Evolutionary conservation across 2,888 invertebrate species (phyloP).

Genomic region (Diachrysia chrysitis): DNA sequence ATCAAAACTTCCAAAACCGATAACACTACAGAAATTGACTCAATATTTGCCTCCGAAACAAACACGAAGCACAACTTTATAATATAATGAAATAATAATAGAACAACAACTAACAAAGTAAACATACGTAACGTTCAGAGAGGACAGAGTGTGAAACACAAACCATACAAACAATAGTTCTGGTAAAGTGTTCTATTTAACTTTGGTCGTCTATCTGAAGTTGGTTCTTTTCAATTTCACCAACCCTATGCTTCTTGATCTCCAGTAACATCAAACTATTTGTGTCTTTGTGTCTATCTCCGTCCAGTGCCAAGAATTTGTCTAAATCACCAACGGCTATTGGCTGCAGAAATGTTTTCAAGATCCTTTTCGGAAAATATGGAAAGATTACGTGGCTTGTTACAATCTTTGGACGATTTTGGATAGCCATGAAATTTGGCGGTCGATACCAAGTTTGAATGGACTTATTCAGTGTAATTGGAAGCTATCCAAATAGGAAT

Average conservation of each 20-base stretch:
- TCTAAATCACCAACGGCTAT: constrained; percentile 40
- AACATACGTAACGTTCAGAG: constrained; percentile 27
- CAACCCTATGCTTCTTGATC: constrained; percentile 22
- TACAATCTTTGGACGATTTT: constrained; percentile 34
- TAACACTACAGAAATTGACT: constrained; percentile 39
- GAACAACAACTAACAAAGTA: constrained; percentile 40
- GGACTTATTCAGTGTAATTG: constrained; percentile 51
- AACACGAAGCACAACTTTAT: constrained; percentile 36
- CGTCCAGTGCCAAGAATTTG: constrained; percentile 52
- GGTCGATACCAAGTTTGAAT: constrained; percentile 46
- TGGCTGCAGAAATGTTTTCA: constrained; percentile 38
- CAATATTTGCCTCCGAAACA: constrained; percentile 16
- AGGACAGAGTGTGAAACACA: constrained; percentile 39
- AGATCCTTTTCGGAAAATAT: constrained; percentile 40
- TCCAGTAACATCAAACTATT: constrained; percentile 33
- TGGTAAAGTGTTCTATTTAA: constrained; percentile 49
- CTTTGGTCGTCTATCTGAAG: constrained; percentile 39
- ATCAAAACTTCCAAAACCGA: constrained; percentile 29
- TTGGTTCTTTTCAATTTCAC: constrained; percentile 32
- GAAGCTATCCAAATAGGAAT: constrained; percentile 52
- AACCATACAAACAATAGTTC: constrained; percentile 44
- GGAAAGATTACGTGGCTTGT: constrained; percentile 31
- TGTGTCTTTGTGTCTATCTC: constrained; percentile 40
- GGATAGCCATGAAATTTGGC: constrained; percentile 33
- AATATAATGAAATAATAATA: constrained; percentile 47